Evolutionary conservation across 2,797 vertebrate genomes (phyloP).

Genomic region (Myotis vivesi): DNA sequence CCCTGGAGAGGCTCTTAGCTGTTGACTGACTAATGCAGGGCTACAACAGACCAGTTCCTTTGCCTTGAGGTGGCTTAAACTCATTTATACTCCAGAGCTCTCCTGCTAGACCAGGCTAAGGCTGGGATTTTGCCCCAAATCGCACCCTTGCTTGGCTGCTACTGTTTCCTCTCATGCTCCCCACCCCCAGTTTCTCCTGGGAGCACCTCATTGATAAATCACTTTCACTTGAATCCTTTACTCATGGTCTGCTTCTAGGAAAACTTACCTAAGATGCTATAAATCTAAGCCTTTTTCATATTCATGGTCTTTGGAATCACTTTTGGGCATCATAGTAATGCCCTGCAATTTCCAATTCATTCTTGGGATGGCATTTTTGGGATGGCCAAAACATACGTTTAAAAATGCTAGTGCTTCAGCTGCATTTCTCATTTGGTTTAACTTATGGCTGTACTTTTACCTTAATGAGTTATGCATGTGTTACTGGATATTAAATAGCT

Average conservation of each 20-base stretch:
- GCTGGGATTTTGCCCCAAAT: background rate
- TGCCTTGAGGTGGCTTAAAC: background rate
- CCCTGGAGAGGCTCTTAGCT: background rate
- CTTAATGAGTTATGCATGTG: background rate
- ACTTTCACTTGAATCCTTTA: background rate
- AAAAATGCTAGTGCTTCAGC: background rate
- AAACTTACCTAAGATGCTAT: background rate
- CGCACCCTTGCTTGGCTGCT: background rate
- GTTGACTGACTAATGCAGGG: background rate
- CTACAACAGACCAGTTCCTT: background rate
- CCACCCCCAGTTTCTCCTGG: background rate
- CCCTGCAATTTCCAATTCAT: background rate
- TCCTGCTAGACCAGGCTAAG: background rate
- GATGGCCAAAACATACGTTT: background rate
- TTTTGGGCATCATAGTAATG: background rate
- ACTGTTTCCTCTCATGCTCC: background rate
- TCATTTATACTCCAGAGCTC: background rate
- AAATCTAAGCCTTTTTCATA: background rate
- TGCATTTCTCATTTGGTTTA: background rate
- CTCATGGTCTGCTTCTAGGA: background rate
- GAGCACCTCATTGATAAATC: background rate
- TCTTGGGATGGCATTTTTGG: background rate
- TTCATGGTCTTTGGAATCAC: background rate
- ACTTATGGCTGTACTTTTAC: background rate
- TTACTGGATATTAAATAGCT: conserved; percentile 9